Conservation (phyloP, 2,113 vertebrate species). For the Hippocampus abdominalis region DNA sequence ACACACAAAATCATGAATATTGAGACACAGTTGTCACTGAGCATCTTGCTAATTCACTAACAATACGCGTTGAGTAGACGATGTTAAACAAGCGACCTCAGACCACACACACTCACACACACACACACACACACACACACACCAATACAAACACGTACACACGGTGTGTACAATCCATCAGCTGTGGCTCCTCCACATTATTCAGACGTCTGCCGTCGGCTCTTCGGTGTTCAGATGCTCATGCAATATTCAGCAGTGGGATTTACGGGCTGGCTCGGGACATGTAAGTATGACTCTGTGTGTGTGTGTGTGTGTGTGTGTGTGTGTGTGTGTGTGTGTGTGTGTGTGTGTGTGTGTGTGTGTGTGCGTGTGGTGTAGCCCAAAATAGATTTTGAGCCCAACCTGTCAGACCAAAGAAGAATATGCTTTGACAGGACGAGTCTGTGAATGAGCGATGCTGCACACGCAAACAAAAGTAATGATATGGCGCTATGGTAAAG, state of each 20-base stretch:
- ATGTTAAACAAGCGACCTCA: neutral
- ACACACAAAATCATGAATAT: neutral
- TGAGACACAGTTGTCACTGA: neutral
- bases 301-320: constrained; percentile 1
- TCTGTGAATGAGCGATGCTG: neutral
- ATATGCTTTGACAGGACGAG: constrained; percentile 20
- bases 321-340: neutral
- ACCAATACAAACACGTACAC: neutral
- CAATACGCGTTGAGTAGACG: neutral
- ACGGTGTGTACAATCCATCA: constrained; percentile 35
- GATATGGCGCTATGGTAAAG: neutral
- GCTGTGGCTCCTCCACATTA: constrained; percentile 38
- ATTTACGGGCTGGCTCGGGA: constrained; percentile 48
- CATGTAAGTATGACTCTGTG: constrained; percentile 4
- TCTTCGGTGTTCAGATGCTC: constrained; percentile 54
- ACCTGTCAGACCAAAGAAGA: constrained; percentile 37
- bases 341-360: too few species aligned
- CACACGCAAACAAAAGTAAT: neutral
- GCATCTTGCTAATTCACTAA: neutral
- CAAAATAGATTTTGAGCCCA: constrained; percentile 52
- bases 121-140: constrained; percentile 1
- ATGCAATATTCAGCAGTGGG: constrained; percentile 67
- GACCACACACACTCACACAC: neutral
- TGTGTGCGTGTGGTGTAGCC: neutral
- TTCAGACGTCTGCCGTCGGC: constrained; percentile 45